A percentile compares a stretch with the other conserved stretches of the same genome.
phyloP scores from a whole-genome alignment of 2,797 vertebrate species.

The Dipus sagitta region DNA sequence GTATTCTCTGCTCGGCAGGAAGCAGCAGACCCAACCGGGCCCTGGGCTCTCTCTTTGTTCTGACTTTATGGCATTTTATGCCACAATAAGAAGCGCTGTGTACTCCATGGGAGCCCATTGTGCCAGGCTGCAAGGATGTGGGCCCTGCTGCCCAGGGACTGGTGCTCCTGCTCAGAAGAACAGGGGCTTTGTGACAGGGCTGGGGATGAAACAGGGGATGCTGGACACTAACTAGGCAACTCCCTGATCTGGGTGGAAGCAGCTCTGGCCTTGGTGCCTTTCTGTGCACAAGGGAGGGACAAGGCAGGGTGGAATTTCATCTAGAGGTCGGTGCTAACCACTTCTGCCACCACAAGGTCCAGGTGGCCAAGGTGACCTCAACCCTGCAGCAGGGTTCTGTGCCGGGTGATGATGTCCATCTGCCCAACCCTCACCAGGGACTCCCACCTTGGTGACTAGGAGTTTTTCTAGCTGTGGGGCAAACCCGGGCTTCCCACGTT shows the following conservation, averaged over 20 bases:
- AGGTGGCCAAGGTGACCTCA: not conserved
- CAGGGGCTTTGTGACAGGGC: constrained; percentile 71
- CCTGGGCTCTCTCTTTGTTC: constrained; percentile 64
- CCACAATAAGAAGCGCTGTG: constrained; percentile 70
- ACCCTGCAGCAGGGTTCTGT: not conserved
- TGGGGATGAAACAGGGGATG: constrained; percentile 58
- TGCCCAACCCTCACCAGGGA: not conserved
- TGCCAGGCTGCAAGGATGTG: constrained; percentile 71
- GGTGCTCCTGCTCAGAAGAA: constrained; percentile 55
- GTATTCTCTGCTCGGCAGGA: constrained; percentile 76
- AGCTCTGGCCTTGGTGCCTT: not conserved
- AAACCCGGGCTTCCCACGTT: not conserved
- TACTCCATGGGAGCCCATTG: constrained; percentile 73
- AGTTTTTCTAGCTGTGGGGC: not conserved
- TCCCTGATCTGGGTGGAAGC: constrained; percentile 5
- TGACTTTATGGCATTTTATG: constrained; percentile 72
- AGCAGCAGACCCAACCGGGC: constrained; percentile 71
- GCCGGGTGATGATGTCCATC: not conserved
- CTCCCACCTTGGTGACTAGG: not conserved
- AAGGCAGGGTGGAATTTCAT: constrained; percentile 39
- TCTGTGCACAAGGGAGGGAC: not conserved
- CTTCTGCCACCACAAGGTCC: too few relatives aligned
- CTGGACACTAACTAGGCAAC: constrained; percentile 55
- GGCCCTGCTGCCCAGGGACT: constrained; percentile 4
- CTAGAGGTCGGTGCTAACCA: not conserved